Evolutionary conservation across 2,113 vertebrate species (phyloP), one percentile per base, ranked within the genome.

Genomic region (Hymenochirus boettgeri): DNA sequence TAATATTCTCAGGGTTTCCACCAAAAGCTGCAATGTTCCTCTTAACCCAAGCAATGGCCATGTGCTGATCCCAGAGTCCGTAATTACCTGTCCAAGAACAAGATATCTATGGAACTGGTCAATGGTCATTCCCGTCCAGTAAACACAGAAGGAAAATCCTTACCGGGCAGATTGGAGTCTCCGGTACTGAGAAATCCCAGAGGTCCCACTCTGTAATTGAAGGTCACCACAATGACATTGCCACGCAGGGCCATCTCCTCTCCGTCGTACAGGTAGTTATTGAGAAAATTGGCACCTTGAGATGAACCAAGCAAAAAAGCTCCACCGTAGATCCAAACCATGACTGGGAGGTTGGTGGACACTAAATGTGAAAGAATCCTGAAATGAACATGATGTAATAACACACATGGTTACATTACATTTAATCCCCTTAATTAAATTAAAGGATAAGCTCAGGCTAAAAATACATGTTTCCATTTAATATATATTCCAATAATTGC

Each of bases 181-280:
- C 93, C 94, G 0, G 90, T 92, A 84, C 95, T 98, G 70, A 98
- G 87, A 81, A 98, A 98, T 31, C 95, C 96, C 47, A 98, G 77
- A 1, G 91, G 75, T 1, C 95, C 95, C 1, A 96, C 57, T 0
- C 96, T 89, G 57, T 98, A 98, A 71, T 87, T 92, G 55, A 96
- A 0, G 0, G 92, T 94, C 76, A 98, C 95, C 64, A 98, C 93
- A 0, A 98, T 94, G 70, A 97, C 93, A 0, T 94, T 82, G 48
- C 96, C 96, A 0, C 89, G 75, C 3, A 88, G 83, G 0, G 92
- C 93, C 0, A 96, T 80, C 85, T 97, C 92, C 72, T 90, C 74
- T 0, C 95, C 96, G 0, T 81, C 81, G 0, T 98, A 97, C 53
- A 97, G 83, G 74, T 93, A 93, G 70, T 94, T 94, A 6, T 74